Evolutionary conservation across 2,888 invertebrate genomes (phyloP).

Genomic region (Trisateles emortualis): DNA sequence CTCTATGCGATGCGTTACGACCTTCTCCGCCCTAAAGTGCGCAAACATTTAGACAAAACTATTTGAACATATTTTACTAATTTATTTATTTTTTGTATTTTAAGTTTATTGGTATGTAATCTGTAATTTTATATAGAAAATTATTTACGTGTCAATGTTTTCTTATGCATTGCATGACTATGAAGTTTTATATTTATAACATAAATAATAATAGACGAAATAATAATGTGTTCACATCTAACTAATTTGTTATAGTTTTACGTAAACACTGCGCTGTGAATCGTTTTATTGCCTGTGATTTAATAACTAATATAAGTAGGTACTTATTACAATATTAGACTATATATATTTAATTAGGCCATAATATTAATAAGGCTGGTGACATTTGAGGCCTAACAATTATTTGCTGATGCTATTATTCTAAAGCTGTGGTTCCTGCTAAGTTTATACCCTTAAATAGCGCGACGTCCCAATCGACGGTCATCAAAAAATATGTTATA

Average conservation of each 20-base stretch:
- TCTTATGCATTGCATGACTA: too few species aligned
- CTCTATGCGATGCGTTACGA: too few species aligned
- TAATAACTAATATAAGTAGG: conserved; percentile 7
- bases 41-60: neutral
- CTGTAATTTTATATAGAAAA: neutral
- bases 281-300: conserved; percentile 5
- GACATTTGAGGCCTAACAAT: too few species aligned
- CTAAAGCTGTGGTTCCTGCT: too few species aligned
- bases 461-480: too few species aligned
- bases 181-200: too few species aligned
- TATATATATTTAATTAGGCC: neutral
- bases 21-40: too few species aligned
- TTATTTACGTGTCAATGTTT: too few species aligned
- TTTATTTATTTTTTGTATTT: neutral
- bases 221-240: neutral
- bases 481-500: too few species aligned
- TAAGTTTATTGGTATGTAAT: neutral
- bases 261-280: conserved; percentile 5
- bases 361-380: neutral
- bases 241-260: neutral
- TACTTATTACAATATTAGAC: neutral
- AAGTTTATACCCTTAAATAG: too few species aligned
- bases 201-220: neutral
- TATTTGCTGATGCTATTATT: too few species aligned
- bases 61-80: neutral